Evolutionary conservation across 2,113 vertebrate genomes (phyloP).

Genomic region (Mustela nigripes): DNA sequence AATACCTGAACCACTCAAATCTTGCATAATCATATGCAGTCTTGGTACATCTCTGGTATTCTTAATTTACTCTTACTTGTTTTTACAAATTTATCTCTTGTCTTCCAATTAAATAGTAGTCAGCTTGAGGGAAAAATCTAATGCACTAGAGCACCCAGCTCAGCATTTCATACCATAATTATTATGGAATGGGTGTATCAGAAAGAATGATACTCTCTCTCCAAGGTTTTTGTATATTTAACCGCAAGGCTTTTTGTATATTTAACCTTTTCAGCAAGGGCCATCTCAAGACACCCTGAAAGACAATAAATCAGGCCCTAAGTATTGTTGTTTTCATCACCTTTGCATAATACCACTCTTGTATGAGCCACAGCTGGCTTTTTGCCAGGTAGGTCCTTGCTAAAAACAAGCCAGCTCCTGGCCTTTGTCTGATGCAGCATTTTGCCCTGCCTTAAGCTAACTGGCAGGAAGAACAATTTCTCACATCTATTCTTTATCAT

Average conservation of each 20-base stretch:
- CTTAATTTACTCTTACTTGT: neutral
- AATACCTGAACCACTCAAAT: neutral
- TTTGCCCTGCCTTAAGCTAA: neutral
- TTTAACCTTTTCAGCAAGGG: neutral
- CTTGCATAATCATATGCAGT: neutral
- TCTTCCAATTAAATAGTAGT: neutral
- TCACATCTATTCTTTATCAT: neutral
- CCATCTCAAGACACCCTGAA: neutral
- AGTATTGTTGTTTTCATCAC: neutral
- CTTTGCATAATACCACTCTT: neutral
- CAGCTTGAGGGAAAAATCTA: neutral
- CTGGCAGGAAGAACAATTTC: neutral
- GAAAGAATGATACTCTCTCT: neutral
- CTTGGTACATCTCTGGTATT: neutral
- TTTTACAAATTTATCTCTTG: neutral
- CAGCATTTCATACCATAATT: neutral
- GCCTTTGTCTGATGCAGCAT: neutral
- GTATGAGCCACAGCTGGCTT: neutral
- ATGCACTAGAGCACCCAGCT: too few species aligned
- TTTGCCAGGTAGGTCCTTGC: neutral
- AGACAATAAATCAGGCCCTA: neutral
- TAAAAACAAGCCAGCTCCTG: neutral
- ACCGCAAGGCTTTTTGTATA: neutral
- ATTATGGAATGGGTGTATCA: neutral
- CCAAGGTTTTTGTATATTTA: neutral